These are phyloP conservation scores for Tethya wilhelma DNA, from an alignment of 37 sponge, comb jelly and placozoan species.

Conservation along the genomic window DNA sequence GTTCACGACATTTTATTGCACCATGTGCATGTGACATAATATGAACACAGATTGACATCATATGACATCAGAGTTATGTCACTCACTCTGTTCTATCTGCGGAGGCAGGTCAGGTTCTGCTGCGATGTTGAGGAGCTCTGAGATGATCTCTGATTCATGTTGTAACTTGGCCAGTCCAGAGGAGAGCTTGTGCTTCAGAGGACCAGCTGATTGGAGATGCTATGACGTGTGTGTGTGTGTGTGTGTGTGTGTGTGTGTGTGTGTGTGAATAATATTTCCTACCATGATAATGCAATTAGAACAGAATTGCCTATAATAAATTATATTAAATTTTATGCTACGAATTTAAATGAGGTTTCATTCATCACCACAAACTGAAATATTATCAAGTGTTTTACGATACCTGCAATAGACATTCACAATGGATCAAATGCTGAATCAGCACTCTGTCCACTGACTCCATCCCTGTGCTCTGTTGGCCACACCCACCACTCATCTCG, in stretches of 20 bases:
- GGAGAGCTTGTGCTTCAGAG: slow-evolving; percentile 10
- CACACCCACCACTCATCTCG: neutral
- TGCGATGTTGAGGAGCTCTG: slow-evolving; percentile 66
- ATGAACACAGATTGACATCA: no score
- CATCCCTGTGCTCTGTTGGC: slow-evolving; percentile 11
- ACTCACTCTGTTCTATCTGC: slow-evolving; percentile 53
- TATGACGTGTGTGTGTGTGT: slow-evolving; percentile 4
- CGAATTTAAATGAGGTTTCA: no score
- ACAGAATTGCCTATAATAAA: neutral
- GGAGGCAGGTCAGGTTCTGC: slow-evolving; percentile 28
- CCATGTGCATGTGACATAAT: no score
- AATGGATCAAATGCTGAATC: slow-evolving; percentile 59
- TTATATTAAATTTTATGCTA: no score
- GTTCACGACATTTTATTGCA: no score
- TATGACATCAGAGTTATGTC: neutral
- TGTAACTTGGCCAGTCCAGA: slow-evolving; percentile 34
- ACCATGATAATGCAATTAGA: neutral
- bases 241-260: slow-evolving; percentile 2
- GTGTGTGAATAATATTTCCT: neutral
- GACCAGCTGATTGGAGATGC: neutral
- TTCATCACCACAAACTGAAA: neutral
- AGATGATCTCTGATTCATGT: slow-evolving; percentile 59
- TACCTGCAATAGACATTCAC: slow-evolving; percentile 56
- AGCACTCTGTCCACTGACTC: slow-evolving; percentile 26
- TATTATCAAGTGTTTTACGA: neutral